A percentile compares a stretch with the other conserved stretches of the same genome.
Evolutionary conservation across 2,797 vertebrate species (phyloP).

Genomic region (Mormyrops attenuatus): DNA sequence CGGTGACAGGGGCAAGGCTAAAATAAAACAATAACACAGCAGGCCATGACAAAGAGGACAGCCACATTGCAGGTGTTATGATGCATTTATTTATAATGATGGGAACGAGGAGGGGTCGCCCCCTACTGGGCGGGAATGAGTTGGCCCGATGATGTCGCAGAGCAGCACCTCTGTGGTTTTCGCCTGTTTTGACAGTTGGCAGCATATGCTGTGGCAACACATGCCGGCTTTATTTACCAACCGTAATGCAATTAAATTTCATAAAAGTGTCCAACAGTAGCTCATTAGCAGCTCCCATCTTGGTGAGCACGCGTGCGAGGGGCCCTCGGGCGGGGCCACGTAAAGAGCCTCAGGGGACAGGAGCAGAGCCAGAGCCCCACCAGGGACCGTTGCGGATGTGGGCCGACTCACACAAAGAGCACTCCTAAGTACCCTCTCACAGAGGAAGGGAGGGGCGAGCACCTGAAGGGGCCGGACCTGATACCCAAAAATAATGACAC

Average conservation of each 20-base stretch:
- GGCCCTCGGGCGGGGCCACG: conserved; percentile 46
- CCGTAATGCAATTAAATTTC: conserved; percentile 91
- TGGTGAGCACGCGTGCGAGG: conserved; percentile 60
- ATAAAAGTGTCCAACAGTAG: conserved; percentile 98
- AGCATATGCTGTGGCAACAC: conserved; percentile 88
- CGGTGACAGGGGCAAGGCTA: neutral
- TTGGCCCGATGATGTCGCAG: conserved; percentile 47
- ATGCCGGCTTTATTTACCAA: conserved; percentile 91
- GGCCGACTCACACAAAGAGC: conserved; percentile 42
- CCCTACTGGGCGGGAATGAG: conserved; percentile 32
- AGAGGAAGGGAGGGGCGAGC: conserved; percentile 30
- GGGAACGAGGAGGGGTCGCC: neutral
- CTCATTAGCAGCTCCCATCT: conserved; percentile 84
- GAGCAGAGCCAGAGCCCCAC: conserved; percentile 40
- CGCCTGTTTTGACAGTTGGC: conserved; percentile 82
- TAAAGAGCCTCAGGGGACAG: conserved; percentile 52
- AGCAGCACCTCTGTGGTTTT: conserved; percentile 38
- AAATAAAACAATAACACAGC: conserved; percentile 3
- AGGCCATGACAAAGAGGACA: neutral
- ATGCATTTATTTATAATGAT: conserved; percentile 22
- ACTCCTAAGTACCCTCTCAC: conserved; percentile 37
- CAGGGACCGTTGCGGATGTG: conserved; percentile 35
- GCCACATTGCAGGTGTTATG: neutral
- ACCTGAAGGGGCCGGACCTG: conserved; percentile 31
- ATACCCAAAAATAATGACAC: conserved; percentile 32